A percentile compares a stretch with the other conserved stretches of the same genome.
Evolutionary conservation across 2,797 vertebrate genomes (phyloP).

Genomic region (Enteromius argenteus): DNA sequence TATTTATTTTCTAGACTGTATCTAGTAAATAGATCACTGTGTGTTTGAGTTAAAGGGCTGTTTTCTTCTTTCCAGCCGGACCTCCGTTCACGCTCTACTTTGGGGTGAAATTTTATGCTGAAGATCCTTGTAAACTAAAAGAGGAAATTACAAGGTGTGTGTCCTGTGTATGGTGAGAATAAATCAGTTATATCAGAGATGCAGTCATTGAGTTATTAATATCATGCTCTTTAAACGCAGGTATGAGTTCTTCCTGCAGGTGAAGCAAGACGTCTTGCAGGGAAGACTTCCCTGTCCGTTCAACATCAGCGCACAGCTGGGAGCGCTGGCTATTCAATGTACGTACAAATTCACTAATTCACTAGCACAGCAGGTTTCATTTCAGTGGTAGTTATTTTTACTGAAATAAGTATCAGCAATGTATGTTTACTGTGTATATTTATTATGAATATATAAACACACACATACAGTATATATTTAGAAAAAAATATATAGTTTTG

Average conservation of each 20-base stretch:
- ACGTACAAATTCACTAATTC: conserved; percentile 61
- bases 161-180: conserved; percentile 12
- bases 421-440: too few species aligned
- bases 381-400: not conserved
- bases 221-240: conserved; percentile 62
- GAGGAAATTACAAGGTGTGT: conserved; percentile 90
- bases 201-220: not conserved
- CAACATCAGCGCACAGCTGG: conserved; percentile 80
- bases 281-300: conserved; percentile 84
- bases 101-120: conserved; percentile 90
- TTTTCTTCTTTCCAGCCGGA: conserved; percentile 76
- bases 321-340: conserved; percentile 86
- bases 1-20: not conserved
- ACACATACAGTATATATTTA: too few species aligned
- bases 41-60: conserved; percentile 1
- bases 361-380: not conserved
- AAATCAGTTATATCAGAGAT: not conserved
- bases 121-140: conserved; percentile 88
- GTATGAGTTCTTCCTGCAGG: conserved; percentile 90
- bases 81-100: conserved; percentile 91
- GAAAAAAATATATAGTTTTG: too few species aligned
- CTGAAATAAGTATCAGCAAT: not conserved
- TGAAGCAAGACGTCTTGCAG: conserved; percentile 90
- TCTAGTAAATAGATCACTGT: not conserved
- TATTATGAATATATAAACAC: too few species aligned